Evolutionary conservation across 2,797 vertebrate genomes (phyloP), one percentile per base, ranked within the genome.

Genomic region (Bufotes viridis): DNA sequence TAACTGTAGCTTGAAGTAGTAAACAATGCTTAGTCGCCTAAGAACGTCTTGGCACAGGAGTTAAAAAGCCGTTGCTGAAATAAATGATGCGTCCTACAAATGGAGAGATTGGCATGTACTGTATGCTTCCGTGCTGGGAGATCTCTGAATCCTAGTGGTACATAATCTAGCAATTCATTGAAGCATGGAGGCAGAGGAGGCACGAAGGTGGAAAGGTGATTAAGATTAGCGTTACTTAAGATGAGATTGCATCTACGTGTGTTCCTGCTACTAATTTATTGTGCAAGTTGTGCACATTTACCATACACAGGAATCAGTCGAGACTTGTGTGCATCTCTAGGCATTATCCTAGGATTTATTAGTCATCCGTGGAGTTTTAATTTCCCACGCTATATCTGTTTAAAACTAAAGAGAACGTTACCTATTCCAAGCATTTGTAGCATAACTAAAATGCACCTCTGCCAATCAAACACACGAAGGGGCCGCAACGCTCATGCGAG

Each of bases 11-110:
- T 89, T 84, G 65, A 87, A 87, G 85, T 83, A 57, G 81, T 89
- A 87, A 89, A 89, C 85, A 87, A 86, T 89, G 88, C 85, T 89
- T 74, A 74, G 88, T 85, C 81, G 29, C 67, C 81, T 86, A 84
- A 87, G 88, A 87, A 78, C 69, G 81, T 80, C 81, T 89, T 89
- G 88, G 88, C 88, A 72, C 42, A 29, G 20, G 57, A 87, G 88
- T 89, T 87, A 84, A 87, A 89, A 87, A 84, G 74, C 81, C 57
- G 74, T 87, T 84, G 81, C 88, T 74, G 80, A 87, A 84, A 65
- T 89, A 89, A 89, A 89, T 89, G 88, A 87, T 83, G 81, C 74
- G 11, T 87, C 75, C 22, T 89, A 63, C 78, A 83, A 74, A 63
- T 82, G 63, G 84, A 78, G 61, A 87, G 57, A 55, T 74, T 87